These are phyloP conservation scores for Leucopternis melanops DNA, from an alignment of 2,113 vertebrate species.

Conservation along the genomic window DNA sequence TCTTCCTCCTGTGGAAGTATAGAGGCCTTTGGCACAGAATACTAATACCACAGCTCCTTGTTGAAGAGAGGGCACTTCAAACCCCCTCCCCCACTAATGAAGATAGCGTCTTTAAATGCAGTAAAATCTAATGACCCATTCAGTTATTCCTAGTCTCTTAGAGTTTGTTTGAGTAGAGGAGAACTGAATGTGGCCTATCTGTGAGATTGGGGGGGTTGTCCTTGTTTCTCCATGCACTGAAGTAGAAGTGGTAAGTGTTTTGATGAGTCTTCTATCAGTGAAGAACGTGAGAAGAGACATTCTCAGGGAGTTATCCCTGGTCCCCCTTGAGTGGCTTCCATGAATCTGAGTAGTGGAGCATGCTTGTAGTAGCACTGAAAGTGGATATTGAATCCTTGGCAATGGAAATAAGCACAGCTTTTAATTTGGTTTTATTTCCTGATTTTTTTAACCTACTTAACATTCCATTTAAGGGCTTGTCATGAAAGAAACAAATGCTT, in stretches of 20 bases:
- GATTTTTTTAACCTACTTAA: neutral
- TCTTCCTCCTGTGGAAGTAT: neutral
- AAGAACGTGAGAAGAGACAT: neutral
- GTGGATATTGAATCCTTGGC: neutral
- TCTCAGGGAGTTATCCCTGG: neutral
- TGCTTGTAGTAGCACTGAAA: neutral
- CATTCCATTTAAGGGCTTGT: neutral
- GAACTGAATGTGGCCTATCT: neutral
- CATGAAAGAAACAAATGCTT: neutral
- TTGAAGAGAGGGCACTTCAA: neutral
- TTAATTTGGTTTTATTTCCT: neutral
- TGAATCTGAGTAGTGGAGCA: neutral
- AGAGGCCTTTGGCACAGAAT: neutral
- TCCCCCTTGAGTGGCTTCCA: neutral
- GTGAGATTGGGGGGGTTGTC: neutral
- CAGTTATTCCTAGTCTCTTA: neutral
- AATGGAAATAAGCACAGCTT: neutral
- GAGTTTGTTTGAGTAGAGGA: neutral
- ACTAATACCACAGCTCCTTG: neutral
- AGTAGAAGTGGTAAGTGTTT: neutral
- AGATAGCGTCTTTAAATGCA: neutral
- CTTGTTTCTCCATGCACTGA: neutral
- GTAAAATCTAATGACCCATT: neutral
- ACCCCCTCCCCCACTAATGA: neutral
- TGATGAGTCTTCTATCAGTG: neutral